phyloP scores from a whole-genome alignment of 2,113 vertebrate species.

The Tyrannus savana region DNA sequence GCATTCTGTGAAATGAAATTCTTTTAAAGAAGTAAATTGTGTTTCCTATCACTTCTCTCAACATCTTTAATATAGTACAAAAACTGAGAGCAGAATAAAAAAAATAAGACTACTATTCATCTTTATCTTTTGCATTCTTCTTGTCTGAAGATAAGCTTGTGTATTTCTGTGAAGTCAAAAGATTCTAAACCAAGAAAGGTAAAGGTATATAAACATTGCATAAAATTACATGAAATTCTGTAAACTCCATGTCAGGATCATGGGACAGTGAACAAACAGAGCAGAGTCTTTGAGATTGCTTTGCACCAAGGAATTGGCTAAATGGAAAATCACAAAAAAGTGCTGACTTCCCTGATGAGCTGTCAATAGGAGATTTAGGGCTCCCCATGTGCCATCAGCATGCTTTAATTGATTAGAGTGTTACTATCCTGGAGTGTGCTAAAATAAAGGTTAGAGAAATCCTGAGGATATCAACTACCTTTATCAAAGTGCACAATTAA shows the following conservation, averaged over 20 bases:
- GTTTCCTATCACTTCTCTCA: not conserved
- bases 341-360: constrained; percentile 29
- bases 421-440: constrained; percentile 60
- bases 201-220: not conserved
- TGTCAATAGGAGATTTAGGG: constrained; percentile 62
- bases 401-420: constrained; percentile 38
- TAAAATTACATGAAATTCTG: not conserved
- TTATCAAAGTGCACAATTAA: constrained; percentile 69
- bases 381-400: constrained; percentile 32
- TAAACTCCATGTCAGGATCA: not conserved
- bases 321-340: not conserved
- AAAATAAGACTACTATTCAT: not conserved
- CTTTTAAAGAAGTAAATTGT: not conserved
- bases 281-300: not conserved
- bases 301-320: constrained; percentile 27
- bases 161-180: not conserved
- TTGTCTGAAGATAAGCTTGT: not conserved
- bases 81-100: not conserved
- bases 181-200: not conserved
- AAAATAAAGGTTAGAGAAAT: constrained; percentile 75
- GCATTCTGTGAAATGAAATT: constrained; percentile 13
- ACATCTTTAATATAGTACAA: not conserved
- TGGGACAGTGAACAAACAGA: not conserved
- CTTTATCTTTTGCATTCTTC: not conserved
- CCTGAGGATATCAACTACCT: constrained; percentile 75